A percentile compares a stretch with the other conserved stretches of the same genome.
These are phyloP conservation scores for Armadillidium nasatum DNA, from an alignment of 1,140 invertebrate species.

Conservation along the genomic window DNA sequence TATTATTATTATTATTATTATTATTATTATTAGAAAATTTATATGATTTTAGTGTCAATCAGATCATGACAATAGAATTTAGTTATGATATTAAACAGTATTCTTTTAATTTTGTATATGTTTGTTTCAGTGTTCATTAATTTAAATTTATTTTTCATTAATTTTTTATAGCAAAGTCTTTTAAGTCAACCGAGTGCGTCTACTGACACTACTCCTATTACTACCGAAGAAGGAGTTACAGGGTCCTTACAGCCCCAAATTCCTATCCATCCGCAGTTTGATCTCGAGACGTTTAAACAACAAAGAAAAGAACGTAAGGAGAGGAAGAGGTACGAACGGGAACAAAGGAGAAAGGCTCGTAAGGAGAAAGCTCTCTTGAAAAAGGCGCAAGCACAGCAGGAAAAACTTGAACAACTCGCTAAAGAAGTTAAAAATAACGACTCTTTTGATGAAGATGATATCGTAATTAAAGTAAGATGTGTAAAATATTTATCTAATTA, in stretches of 20 bases:
- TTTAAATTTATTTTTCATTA: too few relatives aligned
- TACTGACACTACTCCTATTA: background rate
- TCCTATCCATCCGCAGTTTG: constrained; percentile 14
- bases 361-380: background rate
- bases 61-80: too few relatives aligned
- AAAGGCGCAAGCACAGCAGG: constrained; percentile 8
- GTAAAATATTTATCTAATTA: too few relatives aligned
- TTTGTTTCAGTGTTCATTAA: too few relatives aligned
- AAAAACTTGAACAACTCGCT: background rate
- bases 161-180: constrained; percentile 2
- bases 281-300: constrained; percentile 16
- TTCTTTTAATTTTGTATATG: too few relatives aligned
- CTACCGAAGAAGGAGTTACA: too few relatives aligned
- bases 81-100: too few relatives aligned
- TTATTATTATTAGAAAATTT: too few relatives aligned
- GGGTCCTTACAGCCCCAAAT: background rate
- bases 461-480: constrained; percentile 43
- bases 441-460: constrained; percentile 44
- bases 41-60: too few relatives aligned
- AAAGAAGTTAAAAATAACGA: constrained; percentile 17
- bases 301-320: constrained; percentile 48
- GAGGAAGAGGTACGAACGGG: constrained; percentile 48
- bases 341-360: constrained; percentile 47
- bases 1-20: too few relatives aligned
- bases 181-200: background rate